Evolutionary conservation across 2,888 invertebrate genomes (phyloP).

Genomic region (Leptinotarsa tumamoca): DNA sequence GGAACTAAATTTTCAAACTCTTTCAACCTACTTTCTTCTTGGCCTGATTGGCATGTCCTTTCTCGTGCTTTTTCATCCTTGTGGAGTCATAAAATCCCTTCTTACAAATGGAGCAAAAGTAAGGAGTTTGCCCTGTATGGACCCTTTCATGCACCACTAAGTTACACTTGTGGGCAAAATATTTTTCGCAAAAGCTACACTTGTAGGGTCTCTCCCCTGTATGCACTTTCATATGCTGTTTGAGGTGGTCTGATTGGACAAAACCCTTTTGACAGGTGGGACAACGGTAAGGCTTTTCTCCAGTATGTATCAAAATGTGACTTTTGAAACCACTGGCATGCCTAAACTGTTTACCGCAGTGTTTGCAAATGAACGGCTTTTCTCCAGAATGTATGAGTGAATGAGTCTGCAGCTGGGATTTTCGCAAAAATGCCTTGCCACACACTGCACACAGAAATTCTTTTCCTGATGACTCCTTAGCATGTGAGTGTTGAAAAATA

Average conservation of each 20-base stretch:
- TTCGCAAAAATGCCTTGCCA: conserved; percentile 41
- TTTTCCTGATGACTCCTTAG: conserved; percentile 38
- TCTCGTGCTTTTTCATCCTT: conserved; percentile 51
- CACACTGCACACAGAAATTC: conserved; percentile 44
- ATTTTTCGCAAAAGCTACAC: conserved; percentile 40
- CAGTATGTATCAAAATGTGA: conserved; percentile 43
- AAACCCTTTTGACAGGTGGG: conserved; percentile 39
- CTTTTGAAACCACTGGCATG: conserved; percentile 36
- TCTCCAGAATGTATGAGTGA: conserved; percentile 41
- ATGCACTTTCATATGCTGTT: conserved; percentile 41
- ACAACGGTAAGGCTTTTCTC: conserved; percentile 40
- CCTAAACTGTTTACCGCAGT: conserved; percentile 41
- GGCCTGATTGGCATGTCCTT: conserved; percentile 36
- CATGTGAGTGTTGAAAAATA: conserved; percentile 28
- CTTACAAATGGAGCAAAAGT: conserved; percentile 45
- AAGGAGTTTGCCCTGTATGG: conserved; percentile 48
- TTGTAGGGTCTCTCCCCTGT: conserved; percentile 42
- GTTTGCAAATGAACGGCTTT: conserved; percentile 39
- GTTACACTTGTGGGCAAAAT: conserved; percentile 41
- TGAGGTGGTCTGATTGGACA: conserved; percentile 39
- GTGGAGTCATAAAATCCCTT: conserved; percentile 49
- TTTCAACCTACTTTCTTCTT: conserved; percentile 15
- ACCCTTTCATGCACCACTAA: conserved; percentile 41
- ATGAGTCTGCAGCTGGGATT: conserved; percentile 42
- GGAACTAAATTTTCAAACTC: background rate